These are phyloP conservation scores for Tyto alba DNA, from an alignment of 2,113 vertebrate genomes.

Conservation along the genomic window DNA sequence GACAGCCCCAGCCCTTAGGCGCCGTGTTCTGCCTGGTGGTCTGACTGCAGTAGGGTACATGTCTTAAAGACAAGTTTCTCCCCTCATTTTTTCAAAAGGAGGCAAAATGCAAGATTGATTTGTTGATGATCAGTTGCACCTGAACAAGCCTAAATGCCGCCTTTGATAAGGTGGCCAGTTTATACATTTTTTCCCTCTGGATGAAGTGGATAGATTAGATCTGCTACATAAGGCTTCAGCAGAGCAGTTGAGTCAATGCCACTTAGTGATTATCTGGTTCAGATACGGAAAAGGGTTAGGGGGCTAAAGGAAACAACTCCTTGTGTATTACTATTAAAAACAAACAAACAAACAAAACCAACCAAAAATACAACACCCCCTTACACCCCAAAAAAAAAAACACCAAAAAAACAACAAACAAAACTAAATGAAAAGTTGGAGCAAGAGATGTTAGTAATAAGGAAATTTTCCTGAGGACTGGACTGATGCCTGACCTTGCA, in stretches of 20 bases:
- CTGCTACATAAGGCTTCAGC: background rate
- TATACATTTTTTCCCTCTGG: background rate
- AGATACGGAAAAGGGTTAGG: background rate
- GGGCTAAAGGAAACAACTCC: background rate
- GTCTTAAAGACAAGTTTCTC: background rate
- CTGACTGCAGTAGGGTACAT: background rate
- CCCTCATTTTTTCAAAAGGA: background rate
- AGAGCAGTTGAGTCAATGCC: background rate
- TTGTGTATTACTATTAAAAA: background rate
- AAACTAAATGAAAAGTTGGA: background rate
- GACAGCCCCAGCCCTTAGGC: background rate
- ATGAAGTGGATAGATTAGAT: background rate
- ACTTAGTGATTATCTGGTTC: background rate
- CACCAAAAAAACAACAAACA: background rate
- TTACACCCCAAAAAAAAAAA: too few species aligned
- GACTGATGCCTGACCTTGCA: background rate
- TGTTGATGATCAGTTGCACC: background rate
- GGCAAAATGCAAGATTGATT: background rate
- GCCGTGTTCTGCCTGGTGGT: background rate
- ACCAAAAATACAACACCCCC: too few species aligned
- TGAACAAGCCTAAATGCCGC: background rate
- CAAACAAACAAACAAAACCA: too few species aligned
- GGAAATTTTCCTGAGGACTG: background rate
- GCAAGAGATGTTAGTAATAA: background rate
- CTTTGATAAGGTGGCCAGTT: background rate